phyloP scores from a whole-genome alignment of 2,113 vertebrate genomes.

The Sphaerodactylus townsendi region DNA sequence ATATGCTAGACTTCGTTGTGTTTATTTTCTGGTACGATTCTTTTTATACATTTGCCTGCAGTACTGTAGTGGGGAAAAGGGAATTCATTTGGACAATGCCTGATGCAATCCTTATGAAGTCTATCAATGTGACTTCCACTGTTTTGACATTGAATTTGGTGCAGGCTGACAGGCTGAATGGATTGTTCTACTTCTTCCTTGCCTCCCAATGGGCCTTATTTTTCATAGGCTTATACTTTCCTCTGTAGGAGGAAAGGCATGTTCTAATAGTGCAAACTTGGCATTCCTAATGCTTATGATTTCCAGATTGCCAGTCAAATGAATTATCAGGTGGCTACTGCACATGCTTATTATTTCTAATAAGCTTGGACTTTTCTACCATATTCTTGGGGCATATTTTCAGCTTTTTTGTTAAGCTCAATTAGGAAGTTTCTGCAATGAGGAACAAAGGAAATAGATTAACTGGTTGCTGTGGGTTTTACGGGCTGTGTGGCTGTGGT shows the following conservation, averaged over 20 bases:
- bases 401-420: not conserved
- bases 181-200: constrained; percentile 23
- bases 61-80: constrained; percentile 25
- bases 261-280: constrained; percentile 9
- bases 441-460: not conserved
- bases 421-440: not conserved
- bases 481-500: no score
- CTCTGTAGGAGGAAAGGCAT: not conserved
- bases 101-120: constrained; percentile 9
- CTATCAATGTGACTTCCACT: constrained; percentile 3
- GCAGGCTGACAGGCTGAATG: not conserved
- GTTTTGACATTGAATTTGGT: constrained; percentile 6
- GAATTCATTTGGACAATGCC: constrained; percentile 31
- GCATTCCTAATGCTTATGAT: not conserved
- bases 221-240: not conserved
- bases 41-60: constrained; percentile 36
- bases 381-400: not conserved
- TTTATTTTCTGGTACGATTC: constrained; percentile 21
- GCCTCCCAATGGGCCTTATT: not conserved
- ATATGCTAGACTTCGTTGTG: not conserved
- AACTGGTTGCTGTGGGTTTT: no score
- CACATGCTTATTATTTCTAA: not conserved
- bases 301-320: constrained; percentile 6
- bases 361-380: not conserved
- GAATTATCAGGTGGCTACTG: not conserved